Conservation (phyloP, 2,797 vertebrate species). For the Microchirus variegatus region DNA sequence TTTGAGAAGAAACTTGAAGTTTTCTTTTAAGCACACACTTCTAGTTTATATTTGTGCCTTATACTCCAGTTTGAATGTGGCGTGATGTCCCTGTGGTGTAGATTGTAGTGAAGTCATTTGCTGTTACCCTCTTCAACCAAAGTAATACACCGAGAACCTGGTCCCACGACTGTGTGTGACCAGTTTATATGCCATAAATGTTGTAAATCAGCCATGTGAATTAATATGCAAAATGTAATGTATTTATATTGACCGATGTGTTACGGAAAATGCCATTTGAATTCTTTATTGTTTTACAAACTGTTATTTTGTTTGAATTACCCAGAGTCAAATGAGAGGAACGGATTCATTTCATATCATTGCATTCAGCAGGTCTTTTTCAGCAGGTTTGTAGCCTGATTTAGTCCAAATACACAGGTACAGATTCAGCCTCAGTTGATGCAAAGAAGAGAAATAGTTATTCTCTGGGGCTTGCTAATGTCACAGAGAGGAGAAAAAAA, state of each 20-base stretch:
- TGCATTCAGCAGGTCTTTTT: not conserved
- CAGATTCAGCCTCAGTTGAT: not conserved
- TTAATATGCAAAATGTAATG: conserved; percentile 68
- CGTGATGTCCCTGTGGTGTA: conserved; percentile 47
- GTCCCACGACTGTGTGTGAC: conserved; percentile 34
- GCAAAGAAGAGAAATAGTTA: no score
- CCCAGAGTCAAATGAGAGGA: not conserved
- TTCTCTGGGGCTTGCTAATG: no score
- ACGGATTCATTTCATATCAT: not conserved
- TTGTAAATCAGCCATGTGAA: conserved; percentile 55
- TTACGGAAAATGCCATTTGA: conserved; percentile 42
- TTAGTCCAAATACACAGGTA: not conserved
- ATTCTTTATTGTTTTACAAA: conserved; percentile 1
- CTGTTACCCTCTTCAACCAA: conserved; percentile 66
- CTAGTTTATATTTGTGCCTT: conserved; percentile 79
- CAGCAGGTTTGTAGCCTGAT: conserved; percentile 2
- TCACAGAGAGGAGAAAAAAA: no score
- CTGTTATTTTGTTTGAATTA: conserved; percentile 6
- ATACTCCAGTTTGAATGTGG: conserved; percentile 71
- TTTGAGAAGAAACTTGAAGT: conserved; percentile 51
- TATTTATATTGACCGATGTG: conserved; percentile 49
- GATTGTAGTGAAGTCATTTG: conserved; percentile 58
- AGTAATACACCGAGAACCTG: conserved; percentile 49
- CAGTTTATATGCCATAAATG: conserved; percentile 45
- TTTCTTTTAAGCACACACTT: conserved; percentile 65